Base-by-base conservation (phyloP, 2,113 vertebrate genomes). In the Myanophis thanlyinensis region DNA sequence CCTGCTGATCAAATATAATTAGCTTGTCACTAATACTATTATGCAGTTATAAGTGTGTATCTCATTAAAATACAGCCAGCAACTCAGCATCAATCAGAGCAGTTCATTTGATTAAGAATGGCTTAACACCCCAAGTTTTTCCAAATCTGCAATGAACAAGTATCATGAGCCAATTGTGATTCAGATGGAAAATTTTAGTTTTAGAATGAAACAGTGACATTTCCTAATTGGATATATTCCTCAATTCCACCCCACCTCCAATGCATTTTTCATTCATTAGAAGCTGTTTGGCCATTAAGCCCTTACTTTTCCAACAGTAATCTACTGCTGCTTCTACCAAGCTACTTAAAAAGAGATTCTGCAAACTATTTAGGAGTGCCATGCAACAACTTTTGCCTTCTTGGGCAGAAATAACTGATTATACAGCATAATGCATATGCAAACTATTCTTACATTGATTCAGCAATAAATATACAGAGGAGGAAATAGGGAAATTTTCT, bases 51-150 rank as follows among this genome's bases (percentile, higher is more conserved):
- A 54, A 92, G 85, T 88, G 86, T 88, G 87, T 88, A 92, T 92
- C 51, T 92, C 86, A 88, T 88, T 52, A 53, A 67, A 46, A 88
- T 18, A 52, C 46, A 52, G 27, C 35, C 6, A 88, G 85, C 40
- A 53, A 73, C 54, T 52, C 56, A 93, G 62, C 90, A 93, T 88
- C 40, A 67, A 56, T 54, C 44, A 47, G n/a, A 27, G 10, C 20
- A 67, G 92, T 90, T 93, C 87, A 93, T 67, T 23, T 3, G 7
- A 56, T 88, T 91, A 89, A 93, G 46, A 90, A 47, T 90, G 18
- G 25, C 48, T 40, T 73, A 73, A 52, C 40, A 46, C n/a, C 35
- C 25, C 30, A 35, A 59, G n/a, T 88, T 92, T 88, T 27, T 84
- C 49, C 53, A 89, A 53, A 22, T 80, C 67, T 47, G 27, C 40